phyloP scores from a whole-genome alignment of 2,797 vertebrate genomes.

The Acanthopagrus latus region DNA sequence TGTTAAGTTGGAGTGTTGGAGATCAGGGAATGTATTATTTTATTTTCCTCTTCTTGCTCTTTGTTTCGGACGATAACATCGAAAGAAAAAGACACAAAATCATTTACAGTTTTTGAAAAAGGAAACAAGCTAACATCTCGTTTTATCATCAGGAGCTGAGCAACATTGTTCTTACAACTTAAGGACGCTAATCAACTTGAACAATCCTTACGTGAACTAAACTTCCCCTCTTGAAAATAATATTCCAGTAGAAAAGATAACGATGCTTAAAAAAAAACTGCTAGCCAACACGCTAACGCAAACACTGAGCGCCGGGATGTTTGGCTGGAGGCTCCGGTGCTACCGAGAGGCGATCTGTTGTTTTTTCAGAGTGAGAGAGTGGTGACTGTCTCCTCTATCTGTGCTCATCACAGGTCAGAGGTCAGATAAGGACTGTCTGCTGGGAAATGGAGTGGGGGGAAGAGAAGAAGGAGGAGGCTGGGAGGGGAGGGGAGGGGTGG shows the following conservation, averaged over 20 bases:
- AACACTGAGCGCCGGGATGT: neutral
- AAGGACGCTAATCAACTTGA: too few relatives aligned
- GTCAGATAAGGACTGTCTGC: constrained; percentile 80
- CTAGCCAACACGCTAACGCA: constrained; percentile 3
- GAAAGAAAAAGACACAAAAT: too few relatives aligned
- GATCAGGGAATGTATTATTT: too few relatives aligned
- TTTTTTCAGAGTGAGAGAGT: constrained; percentile 66
- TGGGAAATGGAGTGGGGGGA: constrained; percentile 59
- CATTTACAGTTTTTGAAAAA: too few relatives aligned
- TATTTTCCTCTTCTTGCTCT: too few relatives aligned
- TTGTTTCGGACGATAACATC: too few relatives aligned
- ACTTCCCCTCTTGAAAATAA: neutral
- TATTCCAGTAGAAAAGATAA: neutral
- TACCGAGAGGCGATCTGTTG: constrained; percentile 69
- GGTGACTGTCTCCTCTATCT: constrained; percentile 66
- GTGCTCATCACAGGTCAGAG: constrained; percentile 74
- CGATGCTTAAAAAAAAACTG: too few relatives aligned
- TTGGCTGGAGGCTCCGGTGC: constrained; percentile 11
- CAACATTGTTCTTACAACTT: too few relatives aligned
- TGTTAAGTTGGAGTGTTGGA: too few relatives aligned
- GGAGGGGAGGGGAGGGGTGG: neutral
- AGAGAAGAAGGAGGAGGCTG: neutral
- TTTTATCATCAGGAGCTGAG: too few relatives aligned
- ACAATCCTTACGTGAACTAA: too few relatives aligned
- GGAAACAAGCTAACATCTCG: too few relatives aligned